A percentile compares a stretch with the other conserved stretches of the same genome.
phyloP scores from a whole-genome alignment of 2,113 vertebrate species.

The Uropsilus gracilis region DNA sequence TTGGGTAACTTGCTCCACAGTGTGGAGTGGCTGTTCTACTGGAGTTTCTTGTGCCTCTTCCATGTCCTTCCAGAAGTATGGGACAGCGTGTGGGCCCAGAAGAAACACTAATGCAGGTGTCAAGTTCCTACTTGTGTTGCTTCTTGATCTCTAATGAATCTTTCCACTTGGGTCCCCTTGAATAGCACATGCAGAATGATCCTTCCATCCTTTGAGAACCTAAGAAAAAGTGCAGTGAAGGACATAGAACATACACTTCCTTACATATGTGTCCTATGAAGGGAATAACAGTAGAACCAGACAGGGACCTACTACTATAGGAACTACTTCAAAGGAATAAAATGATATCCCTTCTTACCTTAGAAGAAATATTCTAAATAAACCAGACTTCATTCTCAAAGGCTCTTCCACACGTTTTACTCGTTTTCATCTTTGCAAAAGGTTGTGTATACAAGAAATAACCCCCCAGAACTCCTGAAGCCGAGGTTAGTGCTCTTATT shows the following conservation, averaged over 20 bases:
- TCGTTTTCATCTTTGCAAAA: slow-evolving; percentile 26
- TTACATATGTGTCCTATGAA: slow-evolving; percentile 15
- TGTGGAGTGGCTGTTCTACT: background rate
- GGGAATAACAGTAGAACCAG: background rate
- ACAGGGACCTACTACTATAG: background rate
- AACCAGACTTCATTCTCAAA: slow-evolving; percentile 8
- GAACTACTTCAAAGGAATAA: slow-evolving; percentile 40
- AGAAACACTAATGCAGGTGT: background rate
- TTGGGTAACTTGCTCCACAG: background rate
- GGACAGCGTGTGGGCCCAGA: background rate
- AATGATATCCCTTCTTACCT: background rate
- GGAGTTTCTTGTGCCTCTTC: background rate
- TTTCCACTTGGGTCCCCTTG: background rate
- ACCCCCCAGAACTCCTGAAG: background rate
- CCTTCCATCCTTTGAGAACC: background rate
- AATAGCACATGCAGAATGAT: background rate
- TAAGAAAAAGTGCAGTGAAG: background rate
- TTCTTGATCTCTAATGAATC: background rate
- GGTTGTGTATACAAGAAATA: background rate
- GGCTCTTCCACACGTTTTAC: background rate
- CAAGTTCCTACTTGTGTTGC: background rate
- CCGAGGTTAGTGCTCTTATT: slow-evolving; percentile 27
- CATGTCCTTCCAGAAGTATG: background rate
- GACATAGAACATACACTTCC: background rate
- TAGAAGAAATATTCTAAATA: slow-evolving; percentile 38